Evolutionary conservation across 2,888 invertebrate genomes (phyloP).

Genomic region (Asteroscopus sphinx): DNA sequence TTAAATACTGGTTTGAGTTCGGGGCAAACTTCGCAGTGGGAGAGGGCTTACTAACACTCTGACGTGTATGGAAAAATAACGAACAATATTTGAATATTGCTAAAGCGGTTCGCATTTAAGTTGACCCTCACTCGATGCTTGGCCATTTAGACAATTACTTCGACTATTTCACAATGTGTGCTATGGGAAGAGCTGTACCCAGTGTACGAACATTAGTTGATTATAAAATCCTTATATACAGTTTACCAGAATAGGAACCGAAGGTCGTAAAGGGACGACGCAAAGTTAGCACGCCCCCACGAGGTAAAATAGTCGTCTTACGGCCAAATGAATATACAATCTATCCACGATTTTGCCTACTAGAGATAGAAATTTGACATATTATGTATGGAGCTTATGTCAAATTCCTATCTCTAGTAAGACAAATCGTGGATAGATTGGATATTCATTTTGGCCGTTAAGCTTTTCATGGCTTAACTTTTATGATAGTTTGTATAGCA

Average conservation of each 20-base stretch:
- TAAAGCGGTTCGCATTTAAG: constrained; percentile 29
- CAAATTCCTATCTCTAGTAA: too few relatives aligned
- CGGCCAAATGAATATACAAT: too few relatives aligned
- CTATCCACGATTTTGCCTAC: too few relatives aligned
- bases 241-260: constrained; percentile 5
- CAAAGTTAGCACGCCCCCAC: constrained; percentile 11
- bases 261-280: neutral
- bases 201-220: constrained; percentile 9
- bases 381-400: too few relatives aligned
- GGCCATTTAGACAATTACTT: constrained; percentile 32
- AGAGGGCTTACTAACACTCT: constrained; percentile 5
- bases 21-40: constrained; percentile 1
- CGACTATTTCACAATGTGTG: constrained; percentile 26
- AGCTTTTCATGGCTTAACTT: neutral
- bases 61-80: constrained; percentile 19
- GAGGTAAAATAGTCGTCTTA: neutral
- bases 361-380: too few relatives aligned
- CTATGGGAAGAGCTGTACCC: constrained; percentile 5
- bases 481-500: constrained; percentile 4
- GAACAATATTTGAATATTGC: constrained; percentile 25
- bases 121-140: constrained; percentile 36
- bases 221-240: constrained; percentile 15
- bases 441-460: too few relatives aligned
- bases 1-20: constrained; percentile 11
- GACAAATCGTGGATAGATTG: too few relatives aligned